Base-by-base conservation (phyloP, 2,113 vertebrate genomes). In the Amazona guildingii region DNA sequence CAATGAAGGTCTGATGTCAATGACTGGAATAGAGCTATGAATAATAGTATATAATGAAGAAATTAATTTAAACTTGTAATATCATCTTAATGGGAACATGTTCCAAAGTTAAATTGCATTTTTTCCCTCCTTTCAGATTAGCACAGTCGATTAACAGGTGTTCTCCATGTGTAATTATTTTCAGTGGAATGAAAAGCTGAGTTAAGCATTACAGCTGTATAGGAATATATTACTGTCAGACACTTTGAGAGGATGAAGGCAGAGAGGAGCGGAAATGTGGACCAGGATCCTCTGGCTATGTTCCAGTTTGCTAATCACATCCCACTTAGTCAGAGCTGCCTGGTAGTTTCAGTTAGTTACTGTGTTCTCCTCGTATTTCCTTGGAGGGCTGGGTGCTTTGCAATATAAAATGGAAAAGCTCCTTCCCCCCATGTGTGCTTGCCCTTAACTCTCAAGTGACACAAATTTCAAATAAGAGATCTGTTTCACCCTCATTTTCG, bases 61-160 rank as follows among this genome's bases (percentile, higher is more conserved):
- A 95, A 95, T 97, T 96, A 96, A 96, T 96, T 96, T 96, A 97
- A 96, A 95, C 61, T 80, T 95, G 92, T 92, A 93, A 94, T 94
- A 92, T 77, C 78, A 83, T 92, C 82, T 94, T 87, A 95, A 86
- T 80, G 73, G 91, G 74, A 94, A 94, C 79, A 83, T 12, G 6
- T 80, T 94, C 31, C 55, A 44, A 76, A 94, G 63, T 92, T 93
- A 95, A 94, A 97, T 88, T 94, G 85, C 73, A 95, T 90, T 83
- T 83, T 90, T 85, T 83, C 31, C 0, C 5, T 23, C 66, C 55
- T 96, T 92, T 95, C 90, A 95, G 96, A 97, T 97, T 96, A 96
- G 85, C 87, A 96, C 55, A 91, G 87, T 94, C 23, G 9, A 94
- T 95, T 96, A 96, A 87, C 92, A 97, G 92, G 87, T 96, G 70